Evolutionary conservation across 2,113 vertebrate genomes (phyloP).

Genomic region (Turnix velox): DNA sequence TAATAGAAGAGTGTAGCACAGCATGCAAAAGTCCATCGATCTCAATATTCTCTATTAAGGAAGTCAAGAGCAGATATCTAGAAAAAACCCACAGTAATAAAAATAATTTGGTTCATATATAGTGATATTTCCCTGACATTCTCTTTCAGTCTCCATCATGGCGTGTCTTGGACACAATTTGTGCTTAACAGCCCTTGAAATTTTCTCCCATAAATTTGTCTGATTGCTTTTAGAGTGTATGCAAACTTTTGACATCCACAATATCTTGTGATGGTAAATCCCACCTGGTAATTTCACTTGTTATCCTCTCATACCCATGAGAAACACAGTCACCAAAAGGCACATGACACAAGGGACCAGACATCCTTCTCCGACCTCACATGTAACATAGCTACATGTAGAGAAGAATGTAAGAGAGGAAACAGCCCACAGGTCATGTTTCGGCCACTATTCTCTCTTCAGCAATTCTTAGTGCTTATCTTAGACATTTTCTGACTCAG

Average conservation of each 20-base stretch:
- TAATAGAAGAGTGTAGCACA: not conserved
- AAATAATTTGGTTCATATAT: not conserved
- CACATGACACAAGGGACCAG: not conserved
- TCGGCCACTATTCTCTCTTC: not conserved
- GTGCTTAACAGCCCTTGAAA: not conserved
- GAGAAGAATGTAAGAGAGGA: not conserved
- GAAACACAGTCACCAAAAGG: not conserved
- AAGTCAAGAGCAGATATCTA: not conserved
- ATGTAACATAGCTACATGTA: not conserved
- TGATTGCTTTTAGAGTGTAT: not conserved
- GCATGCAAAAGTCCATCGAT: not conserved
- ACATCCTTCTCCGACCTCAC: not conserved
- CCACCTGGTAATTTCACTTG: not conserved
- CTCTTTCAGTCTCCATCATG: not conserved
- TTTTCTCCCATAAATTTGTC: not conserved
- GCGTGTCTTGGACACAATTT: not conserved
- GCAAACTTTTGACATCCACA: not conserved
- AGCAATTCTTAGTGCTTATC: not conserved
- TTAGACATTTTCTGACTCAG: not conserved
- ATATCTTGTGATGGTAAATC: not conserved
- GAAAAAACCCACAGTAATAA: not conserved
- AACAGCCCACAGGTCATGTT: not conserved
- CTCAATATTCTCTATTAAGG: not conserved
- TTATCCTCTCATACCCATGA: not conserved
- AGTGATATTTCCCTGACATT: not conserved